Evolutionary conservation across 2,888 invertebrate genomes (phyloP).

Genomic region (Frankliniella fusca): DNA sequence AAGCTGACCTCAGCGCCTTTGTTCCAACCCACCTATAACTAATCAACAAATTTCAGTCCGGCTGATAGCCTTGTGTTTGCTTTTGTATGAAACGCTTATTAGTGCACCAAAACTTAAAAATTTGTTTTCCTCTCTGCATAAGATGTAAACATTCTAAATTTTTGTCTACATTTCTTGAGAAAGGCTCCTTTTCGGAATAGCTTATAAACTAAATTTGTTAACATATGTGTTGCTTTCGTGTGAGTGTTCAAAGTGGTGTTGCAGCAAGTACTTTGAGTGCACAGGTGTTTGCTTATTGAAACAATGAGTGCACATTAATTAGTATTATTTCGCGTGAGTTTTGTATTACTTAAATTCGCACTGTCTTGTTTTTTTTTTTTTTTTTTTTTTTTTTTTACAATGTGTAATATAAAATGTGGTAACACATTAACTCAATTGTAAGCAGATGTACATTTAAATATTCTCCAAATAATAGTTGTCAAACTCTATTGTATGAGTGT

Average conservation of each 20-base stretch:
- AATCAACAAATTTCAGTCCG: too few species aligned
- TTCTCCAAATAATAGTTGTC: background rate
- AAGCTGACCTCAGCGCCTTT: too few species aligned
- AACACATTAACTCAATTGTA: too few species aligned
- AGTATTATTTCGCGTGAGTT: background rate
- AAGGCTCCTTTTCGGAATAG: background rate
- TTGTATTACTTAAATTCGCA: background rate
- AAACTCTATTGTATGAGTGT: background rate
- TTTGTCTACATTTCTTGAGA: too few species aligned
- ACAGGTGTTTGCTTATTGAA: background rate
- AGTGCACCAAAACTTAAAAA: too few species aligned
- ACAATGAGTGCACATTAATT: background rate
- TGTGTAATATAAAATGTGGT: slow-evolving; percentile 10
- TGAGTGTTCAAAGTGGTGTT: background rate
- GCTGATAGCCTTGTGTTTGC: too few species aligned
- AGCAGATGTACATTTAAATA: background rate
- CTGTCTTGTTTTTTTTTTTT: background rate
- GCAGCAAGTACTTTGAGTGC: background rate
- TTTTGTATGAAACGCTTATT: too few species aligned
- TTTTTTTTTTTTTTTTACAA: background rate
- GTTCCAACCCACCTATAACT: too few species aligned
- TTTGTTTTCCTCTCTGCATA: too few species aligned
- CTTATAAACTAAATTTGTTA: background rate
- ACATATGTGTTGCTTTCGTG: background rate
- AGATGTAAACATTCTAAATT: too few species aligned